Percentiles rank a stretch among this genome's conserved stretches.
These are phyloP conservation scores for Hepsetus odoe DNA, from an alignment of 2,113 vertebrate species.

Conservation along the genomic window DNA sequence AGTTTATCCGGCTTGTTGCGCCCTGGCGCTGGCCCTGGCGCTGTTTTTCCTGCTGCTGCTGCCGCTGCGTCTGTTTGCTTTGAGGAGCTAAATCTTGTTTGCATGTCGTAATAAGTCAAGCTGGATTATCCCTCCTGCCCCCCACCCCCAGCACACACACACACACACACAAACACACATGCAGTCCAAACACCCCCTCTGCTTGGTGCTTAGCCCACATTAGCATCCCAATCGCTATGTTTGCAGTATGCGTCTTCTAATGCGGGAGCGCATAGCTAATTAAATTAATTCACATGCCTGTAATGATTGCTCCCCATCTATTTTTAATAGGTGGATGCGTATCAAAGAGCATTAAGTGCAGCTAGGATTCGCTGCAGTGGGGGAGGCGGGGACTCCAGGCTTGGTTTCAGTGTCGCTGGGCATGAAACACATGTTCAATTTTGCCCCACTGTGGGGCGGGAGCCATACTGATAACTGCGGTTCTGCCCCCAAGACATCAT, in stretches of 20 bases:
- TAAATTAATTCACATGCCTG: conserved; percentile 79
- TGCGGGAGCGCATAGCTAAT: conserved; percentile 65
- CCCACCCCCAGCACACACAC: conserved; percentile 34
- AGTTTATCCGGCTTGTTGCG: conserved; percentile 65
- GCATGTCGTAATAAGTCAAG: conserved; percentile 76
- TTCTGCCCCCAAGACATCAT: no score
- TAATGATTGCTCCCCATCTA: conserved; percentile 80
- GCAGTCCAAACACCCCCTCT: conserved; percentile 30
- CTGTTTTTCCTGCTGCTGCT: conserved; percentile 42
- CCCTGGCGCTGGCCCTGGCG: conserved; percentile 41
- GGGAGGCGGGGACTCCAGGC: neutral
- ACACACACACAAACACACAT: conserved; percentile 32
- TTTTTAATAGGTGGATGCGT: conserved; percentile 79
- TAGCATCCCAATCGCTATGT: conserved; percentile 65
- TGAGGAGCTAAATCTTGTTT: conserved; percentile 79
- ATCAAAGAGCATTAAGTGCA: conserved; percentile 75
- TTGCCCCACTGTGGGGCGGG: no score
- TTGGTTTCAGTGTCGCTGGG: no score
- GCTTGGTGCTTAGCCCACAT: conserved; percentile 61
- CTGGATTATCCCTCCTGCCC: conserved; percentile 62
- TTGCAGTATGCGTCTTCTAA: conserved; percentile 60
- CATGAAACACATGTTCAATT: no score
- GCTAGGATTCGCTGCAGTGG: neutral
- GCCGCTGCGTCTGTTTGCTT: conserved; percentile 75
- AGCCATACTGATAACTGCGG: no score